Base-by-base conservation (phyloP, 2,113 vertebrate genomes). In the Chaetops frenatus region DNA sequence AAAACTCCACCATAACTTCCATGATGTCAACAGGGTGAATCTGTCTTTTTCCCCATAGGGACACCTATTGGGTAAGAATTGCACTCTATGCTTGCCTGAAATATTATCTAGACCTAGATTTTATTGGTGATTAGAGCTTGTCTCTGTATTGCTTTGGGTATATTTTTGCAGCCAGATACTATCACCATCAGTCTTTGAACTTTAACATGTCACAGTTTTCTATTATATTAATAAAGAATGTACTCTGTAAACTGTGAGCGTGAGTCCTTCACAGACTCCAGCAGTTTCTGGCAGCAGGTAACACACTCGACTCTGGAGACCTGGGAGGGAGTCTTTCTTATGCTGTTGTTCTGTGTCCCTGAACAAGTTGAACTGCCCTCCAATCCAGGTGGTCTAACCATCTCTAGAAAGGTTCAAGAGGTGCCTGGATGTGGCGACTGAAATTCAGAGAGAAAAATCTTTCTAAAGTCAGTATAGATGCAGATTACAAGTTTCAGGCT, bases 281-380 rank as follows among this genome's bases (percentile, higher is more conserved):
- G 69, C 60, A 45, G 45, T 2, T n/a, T 23, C 28, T 11, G 19
- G 23, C 12, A 50, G 44, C 7, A 28, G 28, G 36, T 51, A 20
- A 58, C 33, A 65, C 13, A n/a, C 24, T 35, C 0, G 0, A 6
- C 19, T 44, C 10, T 28, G 36, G 42, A 36, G 27, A 66, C 15
- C 17, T 0, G 0, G 25, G 21, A 50, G 7, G 24, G 12, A 12
- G 5, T 47, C 5, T 40, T n/a, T 40, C 58, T 65, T 14, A 50
- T 6, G 45, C 13, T 51, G 20, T 22, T 38, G 10, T 5, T 48
- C 12, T 42, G 35, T 27, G 31, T 42, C 25, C 42, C 36, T 50
- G 44, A 65, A 17, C 12, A 73, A 23, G 6, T 0, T 17, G 33
- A 53, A 45, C 23, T 51, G 7, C n/a, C 13, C 11, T 29, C 23